Conservation (phyloP, 2,113 vertebrate species). For the Cyprinus carpio region DNA sequence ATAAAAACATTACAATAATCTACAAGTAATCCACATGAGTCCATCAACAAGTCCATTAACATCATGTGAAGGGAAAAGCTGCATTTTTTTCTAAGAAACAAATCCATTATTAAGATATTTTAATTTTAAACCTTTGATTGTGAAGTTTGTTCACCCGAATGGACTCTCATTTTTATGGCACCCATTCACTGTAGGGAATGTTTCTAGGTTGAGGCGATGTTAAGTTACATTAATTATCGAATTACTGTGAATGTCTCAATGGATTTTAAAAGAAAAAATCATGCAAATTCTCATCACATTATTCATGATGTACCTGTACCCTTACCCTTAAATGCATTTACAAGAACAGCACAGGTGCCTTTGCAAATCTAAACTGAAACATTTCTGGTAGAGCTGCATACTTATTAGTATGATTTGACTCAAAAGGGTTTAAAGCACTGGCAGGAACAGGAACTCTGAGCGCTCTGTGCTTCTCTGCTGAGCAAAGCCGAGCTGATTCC, state of each 20-base stretch:
- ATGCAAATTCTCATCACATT: background rate
- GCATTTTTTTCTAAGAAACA: no score
- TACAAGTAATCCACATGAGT: no score
- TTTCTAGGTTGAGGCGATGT: background rate
- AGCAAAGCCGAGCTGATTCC: slow-evolving; percentile 64
- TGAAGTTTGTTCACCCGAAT: no score
- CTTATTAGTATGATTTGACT: slow-evolving; percentile 44
- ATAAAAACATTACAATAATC: no score
- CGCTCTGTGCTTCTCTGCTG: slow-evolving; percentile 62
- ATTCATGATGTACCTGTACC: slow-evolving; percentile 2
- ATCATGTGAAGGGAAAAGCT: no score
- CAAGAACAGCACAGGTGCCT: slow-evolving; percentile 17
- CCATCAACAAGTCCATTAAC: no score
- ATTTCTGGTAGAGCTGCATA: slow-evolving; percentile 5
- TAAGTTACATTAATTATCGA: background rate
- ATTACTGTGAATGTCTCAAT: background rate
- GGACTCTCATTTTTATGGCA: no score
- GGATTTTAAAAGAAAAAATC: background rate
- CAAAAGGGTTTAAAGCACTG: slow-evolving; percentile 18
- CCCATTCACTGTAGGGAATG: no score
- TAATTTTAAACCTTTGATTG: no score
- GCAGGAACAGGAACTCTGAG: slow-evolving; percentile 8
- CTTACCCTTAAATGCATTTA: background rate
- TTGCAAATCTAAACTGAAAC: slow-evolving; percentile 12
- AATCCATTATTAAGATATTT: no score